Evolutionary conservation across 1,140 invertebrate genomes (phyloP), one percentile per base, ranked within the genome.

Genomic region (Odontomachus brunneus): DNA sequence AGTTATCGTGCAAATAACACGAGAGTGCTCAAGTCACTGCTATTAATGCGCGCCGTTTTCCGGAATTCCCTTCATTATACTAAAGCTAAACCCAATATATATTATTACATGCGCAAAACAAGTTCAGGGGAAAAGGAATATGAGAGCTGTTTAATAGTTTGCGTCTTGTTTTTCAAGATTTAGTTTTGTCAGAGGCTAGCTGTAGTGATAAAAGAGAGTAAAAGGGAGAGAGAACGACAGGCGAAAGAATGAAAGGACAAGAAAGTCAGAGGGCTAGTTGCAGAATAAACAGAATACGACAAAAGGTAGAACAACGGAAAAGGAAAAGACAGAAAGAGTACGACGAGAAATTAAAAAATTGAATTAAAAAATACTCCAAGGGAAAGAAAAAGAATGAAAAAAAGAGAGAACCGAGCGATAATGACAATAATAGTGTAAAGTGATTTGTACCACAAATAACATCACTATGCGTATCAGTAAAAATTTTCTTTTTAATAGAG

Each of bases 351-450:
- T 49, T 62, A 12, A 38, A 62, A 38, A n/a, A 15, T n/a, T 26
- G 49, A 53, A n/a, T n/a, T n/a, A 67, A 80, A 66, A 85, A n/a
- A 38, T 57, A 69, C n/a, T 49, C 38, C 76, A 26, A 73, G 62
- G 44, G 63, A 62, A 69, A 44, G 59, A 62, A 62, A 44, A 51
- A 71, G 62, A 48, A 26, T 44, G 66, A 78, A 57, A 84, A 49
- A 67, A 71, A 67, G n/a, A n/a, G n/a, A n/a, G 62, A 83, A 82
- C 63, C 82, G 87, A 87, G 65, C 89, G 88, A 90, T 90, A 83
- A 90, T 88, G 91, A 92, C 91, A 92, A 92, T 92, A 92, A 92
- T 92, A 91, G 86, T 91, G 90, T 89, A 82, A 88, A 89, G 84
- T 86, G 83, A 86, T 89, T 91, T 85, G 86, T 88, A 82, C 84